These are phyloP conservation scores for Ptychadena robeensis DNA, from an alignment of 2,797 vertebrate genomes.

Conservation along the genomic window DNA sequence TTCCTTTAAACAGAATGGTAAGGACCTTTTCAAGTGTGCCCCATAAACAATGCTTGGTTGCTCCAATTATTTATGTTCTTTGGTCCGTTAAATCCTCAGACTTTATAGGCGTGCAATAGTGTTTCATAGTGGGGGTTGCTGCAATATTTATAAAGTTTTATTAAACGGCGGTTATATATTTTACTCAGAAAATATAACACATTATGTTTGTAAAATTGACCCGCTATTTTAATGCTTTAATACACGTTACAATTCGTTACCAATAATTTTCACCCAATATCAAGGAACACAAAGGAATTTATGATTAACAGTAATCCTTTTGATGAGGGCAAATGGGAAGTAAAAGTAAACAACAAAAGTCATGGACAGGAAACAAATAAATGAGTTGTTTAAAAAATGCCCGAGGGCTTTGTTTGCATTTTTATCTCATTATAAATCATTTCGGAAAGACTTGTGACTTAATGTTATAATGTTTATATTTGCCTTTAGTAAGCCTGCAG, in stretches of 20 bases:
- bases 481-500: no score
- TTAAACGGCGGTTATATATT: background rate
- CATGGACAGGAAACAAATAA: conserved; percentile 1
- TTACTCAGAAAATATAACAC: background rate
- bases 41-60: no score
- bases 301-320: conserved; percentile 42
- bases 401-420: background rate
- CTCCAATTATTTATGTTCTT: no score
- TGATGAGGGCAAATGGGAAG: background rate
- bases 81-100: no score
- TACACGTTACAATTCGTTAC: conserved; percentile 12
- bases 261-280: conserved; percentile 29
- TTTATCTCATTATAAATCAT: background rate
- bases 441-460: background rate
- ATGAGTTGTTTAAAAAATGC: background rate
- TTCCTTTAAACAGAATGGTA: no score
- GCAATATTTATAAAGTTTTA: no score
- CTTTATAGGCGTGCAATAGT: no score
- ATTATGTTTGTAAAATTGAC: background rate
- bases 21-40: no score
- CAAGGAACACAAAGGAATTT: conserved; percentile 35
- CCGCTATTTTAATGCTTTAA: conserved; percentile 14
- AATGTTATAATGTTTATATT: background rate
- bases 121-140: no score
- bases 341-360: conserved; percentile 1